A percentile compares a stretch with the other conserved stretches of the same genome.
Conservation (phyloP, 2,888 invertebrate species). For the Metellina segmentata region DNA sequence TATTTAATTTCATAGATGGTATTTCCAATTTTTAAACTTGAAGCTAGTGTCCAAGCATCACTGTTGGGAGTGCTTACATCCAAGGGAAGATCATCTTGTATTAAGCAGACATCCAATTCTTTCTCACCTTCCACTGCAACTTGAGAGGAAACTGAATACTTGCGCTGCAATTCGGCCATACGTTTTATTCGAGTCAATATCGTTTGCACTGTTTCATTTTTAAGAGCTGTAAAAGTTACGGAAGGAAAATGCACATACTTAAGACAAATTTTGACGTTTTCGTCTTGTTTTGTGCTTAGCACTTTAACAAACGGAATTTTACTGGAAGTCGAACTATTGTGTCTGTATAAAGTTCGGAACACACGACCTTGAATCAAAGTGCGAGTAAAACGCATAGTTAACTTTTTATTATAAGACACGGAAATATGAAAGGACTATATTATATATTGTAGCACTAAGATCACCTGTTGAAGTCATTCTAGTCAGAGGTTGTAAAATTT, state of each 20-base stretch:
- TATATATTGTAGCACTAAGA: no score
- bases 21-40: constrained; percentile 84
- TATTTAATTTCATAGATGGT: constrained; percentile 85
- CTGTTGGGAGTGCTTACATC: constrained; percentile 58
- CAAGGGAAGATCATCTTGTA: constrained; percentile 44
- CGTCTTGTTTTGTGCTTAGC: background rate
- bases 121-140: background rate
- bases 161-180: constrained; percentile 24
- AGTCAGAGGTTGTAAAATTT: no score
- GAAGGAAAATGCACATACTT: background rate
- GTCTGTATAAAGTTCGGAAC: background rate
- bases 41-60: constrained; percentile 78
- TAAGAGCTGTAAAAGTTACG: constrained; percentile 8
- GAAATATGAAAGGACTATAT: no score
- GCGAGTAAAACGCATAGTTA: background rate
- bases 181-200: constrained; percentile 32
- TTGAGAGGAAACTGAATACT: constrained; percentile 45
- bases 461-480: no score
- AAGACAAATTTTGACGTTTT: constrained; percentile 16
- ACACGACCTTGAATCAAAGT: background rate
- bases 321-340: background rate
- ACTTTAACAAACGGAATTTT: constrained; percentile 5
- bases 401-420: no score
- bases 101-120: constrained; percentile 48
- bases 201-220: constrained; percentile 20